Evolutionary conservation across 2,113 vertebrate genomes (phyloP), one percentile per base, ranked within the genome.

Genomic region (Aleadryas rufinucha): DNA sequence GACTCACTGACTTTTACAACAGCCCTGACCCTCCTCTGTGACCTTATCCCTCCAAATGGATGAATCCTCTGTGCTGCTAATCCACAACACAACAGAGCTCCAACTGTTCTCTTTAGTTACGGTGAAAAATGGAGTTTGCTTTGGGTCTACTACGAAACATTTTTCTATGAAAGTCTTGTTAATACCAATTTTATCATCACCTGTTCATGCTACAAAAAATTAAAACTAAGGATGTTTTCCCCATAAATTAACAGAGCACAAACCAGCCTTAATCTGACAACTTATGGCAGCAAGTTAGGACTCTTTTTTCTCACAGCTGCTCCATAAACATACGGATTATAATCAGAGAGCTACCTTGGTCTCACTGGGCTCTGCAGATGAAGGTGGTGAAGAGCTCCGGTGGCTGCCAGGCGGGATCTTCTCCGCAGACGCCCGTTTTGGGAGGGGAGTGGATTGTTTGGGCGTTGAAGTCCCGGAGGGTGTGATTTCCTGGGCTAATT

Each of bases 301-400:
- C 1, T 2, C 15, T 45, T 63, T 65, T 39, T 31, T 39, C 9
- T 61, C 77, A 16, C 6, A 64, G 26, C 42, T 35, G 53, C 57
- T 86, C 64, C 63, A 54, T 11, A 61, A 90, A 26, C 9, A 33
- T 0, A 16, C 0, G 4, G 26, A 24, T 39, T 50, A 37, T 8
- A 37, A 35, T 3, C 28, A 59, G 41, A 49, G 14, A 30, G 26
- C 44, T 95, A 98, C 98, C 98, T 97, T 89, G 35, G 61, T 23
- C 60, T 92, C 95, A 37, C 89, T 65, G 8, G 71, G 59, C 30
- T 83, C 80, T 37, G 76, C 2, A 39, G 96, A 52, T 6, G 76
- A 89, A 7, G 19, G 72, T 1, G 95, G 37, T 1, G 95, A 92
- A 23, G 61, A 84, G 72, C 41, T 37, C 9, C 13, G 44, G 8